phyloP scores from a whole-genome alignment of 2,113 vertebrate genomes.

The Acrocephalus arundinaceus region DNA sequence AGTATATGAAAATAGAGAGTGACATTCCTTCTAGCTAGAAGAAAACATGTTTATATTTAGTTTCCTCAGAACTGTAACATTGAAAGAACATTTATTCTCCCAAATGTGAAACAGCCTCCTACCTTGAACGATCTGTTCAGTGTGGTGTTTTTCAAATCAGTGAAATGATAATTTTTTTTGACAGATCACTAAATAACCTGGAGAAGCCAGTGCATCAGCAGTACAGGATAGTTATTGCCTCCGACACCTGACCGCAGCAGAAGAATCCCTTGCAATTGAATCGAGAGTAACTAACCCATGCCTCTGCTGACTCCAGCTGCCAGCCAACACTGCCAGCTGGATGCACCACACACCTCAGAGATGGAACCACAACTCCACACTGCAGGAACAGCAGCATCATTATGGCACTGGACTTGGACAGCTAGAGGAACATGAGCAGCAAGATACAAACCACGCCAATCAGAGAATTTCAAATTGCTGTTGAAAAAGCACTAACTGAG shows the following conservation, averaged over 20 bases:
- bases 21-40: not conserved
- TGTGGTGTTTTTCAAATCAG: not conserved
- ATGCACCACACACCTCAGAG: not conserved
- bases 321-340: not conserved
- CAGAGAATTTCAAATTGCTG: not conserved
- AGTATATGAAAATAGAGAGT: not conserved
- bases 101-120: not conserved
- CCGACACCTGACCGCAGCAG: not conserved
- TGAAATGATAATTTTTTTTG: slow-evolving; percentile 24
- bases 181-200: slow-evolving; percentile 46
- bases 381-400: not conserved
- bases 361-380: not conserved
- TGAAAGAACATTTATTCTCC: not conserved
- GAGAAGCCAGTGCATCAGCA: slow-evolving; percentile 26
- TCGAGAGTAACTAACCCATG: not conserved
- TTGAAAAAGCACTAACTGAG: not conserved
- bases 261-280: not conserved
- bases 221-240: slow-evolving; percentile 10
- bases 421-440: not conserved
- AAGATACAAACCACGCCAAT: not conserved
- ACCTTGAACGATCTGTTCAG: slow-evolving; percentile 4
- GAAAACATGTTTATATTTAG: not conserved
- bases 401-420: not conserved
- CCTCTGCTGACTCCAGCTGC: not conserved
- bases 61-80: not conserved